Percentiles rank a stretch among this genome's conserved stretches.
Evolutionary conservation across 1,140 invertebrate genomes (phyloP).

Genomic region (Drosophila micromelanica): DNA sequence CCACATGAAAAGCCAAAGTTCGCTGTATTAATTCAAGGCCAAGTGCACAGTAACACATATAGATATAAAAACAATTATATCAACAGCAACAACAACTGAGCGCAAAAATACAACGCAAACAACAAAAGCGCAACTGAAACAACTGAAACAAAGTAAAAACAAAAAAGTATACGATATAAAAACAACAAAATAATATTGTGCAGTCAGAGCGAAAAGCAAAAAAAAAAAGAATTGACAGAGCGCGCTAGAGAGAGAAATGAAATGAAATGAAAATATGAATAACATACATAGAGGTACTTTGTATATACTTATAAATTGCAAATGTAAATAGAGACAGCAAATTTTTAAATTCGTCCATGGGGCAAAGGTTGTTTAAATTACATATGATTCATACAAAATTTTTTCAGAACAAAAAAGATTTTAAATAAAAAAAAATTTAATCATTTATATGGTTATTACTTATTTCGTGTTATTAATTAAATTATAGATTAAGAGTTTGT

Average conservation of each 20-base stretch:
- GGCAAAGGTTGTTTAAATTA: too few relatives aligned
- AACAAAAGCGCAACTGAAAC: constrained; percentile 38
- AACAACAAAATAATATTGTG: neutral
- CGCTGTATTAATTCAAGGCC: constrained; percentile 82
- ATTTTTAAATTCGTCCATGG: too few relatives aligned
- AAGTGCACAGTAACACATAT: constrained; percentile 68
- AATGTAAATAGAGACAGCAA: too few relatives aligned
- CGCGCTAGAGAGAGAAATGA: neutral
- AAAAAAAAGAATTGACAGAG: neutral
- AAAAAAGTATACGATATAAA: neutral
- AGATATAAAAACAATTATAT: constrained; percentile 34
- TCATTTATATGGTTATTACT: too few relatives aligned
- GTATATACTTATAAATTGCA: too few relatives aligned
- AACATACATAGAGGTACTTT: too few relatives aligned
- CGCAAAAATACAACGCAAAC: constrained; percentile 28
- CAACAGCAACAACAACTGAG: constrained; percentile 18
- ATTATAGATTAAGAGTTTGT: too few relatives aligned
- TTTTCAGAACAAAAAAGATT: too few relatives aligned
- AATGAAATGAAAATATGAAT: neutral
- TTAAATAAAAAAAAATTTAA: too few relatives aligned
- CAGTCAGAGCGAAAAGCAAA: neutral
- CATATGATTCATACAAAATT: too few relatives aligned
- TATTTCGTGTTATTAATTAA: too few relatives aligned
- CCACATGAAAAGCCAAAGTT: constrained; percentile 74
- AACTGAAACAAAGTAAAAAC: constrained; percentile 16